Conservation (phyloP, 2,113 vertebrate species). For the Poicephalus meyeri region DNA sequence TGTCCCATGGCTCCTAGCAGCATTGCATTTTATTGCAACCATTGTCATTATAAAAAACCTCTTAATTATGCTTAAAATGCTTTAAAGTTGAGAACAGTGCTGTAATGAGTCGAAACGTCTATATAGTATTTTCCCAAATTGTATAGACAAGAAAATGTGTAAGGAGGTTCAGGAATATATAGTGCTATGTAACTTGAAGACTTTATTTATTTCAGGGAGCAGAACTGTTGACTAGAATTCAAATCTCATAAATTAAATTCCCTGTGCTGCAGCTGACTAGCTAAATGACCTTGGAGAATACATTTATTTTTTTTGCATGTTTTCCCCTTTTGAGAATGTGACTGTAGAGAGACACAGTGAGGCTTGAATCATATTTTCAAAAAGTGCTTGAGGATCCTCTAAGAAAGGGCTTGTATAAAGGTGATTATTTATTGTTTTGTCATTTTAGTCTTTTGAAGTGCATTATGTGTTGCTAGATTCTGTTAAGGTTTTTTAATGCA, state of each 20-base stretch:
- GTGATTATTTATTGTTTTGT: background rate
- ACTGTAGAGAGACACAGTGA: background rate
- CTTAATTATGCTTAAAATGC: constrained; percentile 43
- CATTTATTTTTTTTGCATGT: background rate
- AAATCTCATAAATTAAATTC: background rate
- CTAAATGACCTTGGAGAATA: background rate
- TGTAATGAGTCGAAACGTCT: background rate
- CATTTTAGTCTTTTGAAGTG: background rate
- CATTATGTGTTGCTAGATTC: background rate
- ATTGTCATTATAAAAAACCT: background rate
- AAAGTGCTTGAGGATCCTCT: background rate
- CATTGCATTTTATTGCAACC: background rate
- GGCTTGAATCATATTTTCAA: background rate
- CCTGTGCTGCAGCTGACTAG: background rate
- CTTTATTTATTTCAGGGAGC: background rate
- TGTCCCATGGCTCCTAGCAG: background rate
- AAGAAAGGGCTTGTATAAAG: background rate
- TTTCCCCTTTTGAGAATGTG: background rate
- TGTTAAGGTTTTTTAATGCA: background rate
- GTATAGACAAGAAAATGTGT: background rate
- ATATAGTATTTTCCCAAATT: constrained; percentile 20
- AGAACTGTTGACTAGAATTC: background rate
- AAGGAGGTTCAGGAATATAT: background rate
- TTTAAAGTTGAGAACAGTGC: constrained; percentile 20
- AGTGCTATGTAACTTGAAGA: background rate